Evolutionary conservation across 1,140 invertebrate genomes (phyloP).

Genomic region (Listronotus bonariensis): DNA sequence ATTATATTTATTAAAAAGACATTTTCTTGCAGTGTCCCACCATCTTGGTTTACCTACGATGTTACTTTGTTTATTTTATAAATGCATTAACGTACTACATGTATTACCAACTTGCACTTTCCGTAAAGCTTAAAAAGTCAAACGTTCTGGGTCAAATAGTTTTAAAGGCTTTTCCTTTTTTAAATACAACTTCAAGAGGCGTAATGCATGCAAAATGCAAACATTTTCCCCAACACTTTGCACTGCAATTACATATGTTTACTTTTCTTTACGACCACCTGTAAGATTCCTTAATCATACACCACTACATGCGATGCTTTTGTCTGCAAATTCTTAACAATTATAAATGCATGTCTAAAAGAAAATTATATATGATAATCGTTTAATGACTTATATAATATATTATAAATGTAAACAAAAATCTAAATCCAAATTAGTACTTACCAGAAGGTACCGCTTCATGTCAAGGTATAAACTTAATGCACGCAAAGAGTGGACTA

Average conservation of each 20-base stretch:
- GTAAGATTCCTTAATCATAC: conserved; percentile 31
- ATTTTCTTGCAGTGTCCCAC: too few relatives aligned
- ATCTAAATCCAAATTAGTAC: too few relatives aligned
- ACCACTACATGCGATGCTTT: conserved; percentile 25
- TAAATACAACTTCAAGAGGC: conserved; percentile 26
- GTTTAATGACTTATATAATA: too few relatives aligned
- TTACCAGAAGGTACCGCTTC: too few relatives aligned
- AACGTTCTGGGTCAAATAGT: conserved; percentile 30
- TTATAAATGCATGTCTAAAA: too few relatives aligned
- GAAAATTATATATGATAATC: too few relatives aligned
- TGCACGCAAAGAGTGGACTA: too few relatives aligned
- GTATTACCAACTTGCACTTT: conserved; percentile 28
- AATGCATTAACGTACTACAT: conserved; percentile 27
- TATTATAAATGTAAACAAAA: too few relatives aligned
- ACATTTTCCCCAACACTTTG: conserved; percentile 32
- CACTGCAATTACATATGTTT: conserved; percentile 30
- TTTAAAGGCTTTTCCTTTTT: conserved; percentile 27
- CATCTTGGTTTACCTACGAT: too few relatives aligned
- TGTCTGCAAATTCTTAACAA: conserved; percentile 9
- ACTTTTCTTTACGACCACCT: conserved; percentile 32
- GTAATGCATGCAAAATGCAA: conserved; percentile 30
- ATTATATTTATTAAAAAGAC: too few relatives aligned
- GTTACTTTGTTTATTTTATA: conserved; percentile 19
- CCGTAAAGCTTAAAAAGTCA: conserved; percentile 27
- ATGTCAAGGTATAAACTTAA: too few relatives aligned